A percentile compares a stretch with the other conserved stretches of the same genome.
Evolutionary conservation across 2,113 vertebrate genomes (phyloP).

Genomic region (Pangasianodon hypophthalmus): DNA sequence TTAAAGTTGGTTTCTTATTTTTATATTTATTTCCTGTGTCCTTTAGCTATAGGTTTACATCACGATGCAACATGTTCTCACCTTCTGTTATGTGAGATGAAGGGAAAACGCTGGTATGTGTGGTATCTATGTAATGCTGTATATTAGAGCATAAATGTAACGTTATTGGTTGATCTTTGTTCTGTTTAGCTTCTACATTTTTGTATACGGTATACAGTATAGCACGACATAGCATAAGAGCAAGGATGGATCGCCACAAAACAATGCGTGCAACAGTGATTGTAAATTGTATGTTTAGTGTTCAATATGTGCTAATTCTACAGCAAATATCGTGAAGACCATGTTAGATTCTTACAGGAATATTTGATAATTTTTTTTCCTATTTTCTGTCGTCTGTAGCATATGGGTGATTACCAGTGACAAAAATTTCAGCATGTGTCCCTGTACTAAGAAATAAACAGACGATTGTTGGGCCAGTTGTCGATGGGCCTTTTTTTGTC

Average conservation of each 20-base stretch:
- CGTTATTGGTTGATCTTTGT: background rate
- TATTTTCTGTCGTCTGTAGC: background rate
- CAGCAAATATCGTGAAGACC: background rate
- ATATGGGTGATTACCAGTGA: background rate
- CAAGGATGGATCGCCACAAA: background rate
- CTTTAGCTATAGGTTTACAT: background rate
- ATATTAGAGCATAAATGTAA: background rate
- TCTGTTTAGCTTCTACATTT: background rate
- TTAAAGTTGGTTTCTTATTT: background rate
- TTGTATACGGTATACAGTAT: background rate
- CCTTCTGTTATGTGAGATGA: background rate
- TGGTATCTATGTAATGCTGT: background rate
- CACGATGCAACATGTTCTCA: background rate
- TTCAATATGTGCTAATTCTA: background rate
- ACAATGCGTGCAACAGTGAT: background rate
- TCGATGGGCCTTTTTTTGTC: background rate
- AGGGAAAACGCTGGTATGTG: background rate
- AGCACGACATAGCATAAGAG: background rate
- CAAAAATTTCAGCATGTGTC: background rate
- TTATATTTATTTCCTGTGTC: background rate
- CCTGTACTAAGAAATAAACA: background rate
- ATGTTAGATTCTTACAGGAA: background rate
- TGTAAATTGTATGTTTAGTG: background rate
- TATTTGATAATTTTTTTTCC: background rate
- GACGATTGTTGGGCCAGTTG: background rate